A percentile compares a stretch with the other conserved stretches of the same genome.
Conservation (phyloP, 1,140 invertebrate genomes). For the Euwallacea similis region DNA sequence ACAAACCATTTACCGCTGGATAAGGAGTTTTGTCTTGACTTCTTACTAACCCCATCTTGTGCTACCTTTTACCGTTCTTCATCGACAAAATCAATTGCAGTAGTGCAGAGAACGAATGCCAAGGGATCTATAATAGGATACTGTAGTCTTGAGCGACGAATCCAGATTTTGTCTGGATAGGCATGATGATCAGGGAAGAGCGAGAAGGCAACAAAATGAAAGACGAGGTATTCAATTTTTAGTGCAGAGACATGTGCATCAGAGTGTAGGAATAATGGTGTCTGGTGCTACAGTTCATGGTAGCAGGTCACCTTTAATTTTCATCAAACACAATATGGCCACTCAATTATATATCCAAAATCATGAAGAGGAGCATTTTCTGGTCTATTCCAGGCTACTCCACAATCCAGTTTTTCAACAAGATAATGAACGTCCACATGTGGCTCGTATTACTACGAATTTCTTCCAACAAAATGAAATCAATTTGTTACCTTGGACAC, state of each 20-base stretch:
- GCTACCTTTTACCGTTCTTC: no score
- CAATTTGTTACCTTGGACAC: background rate
- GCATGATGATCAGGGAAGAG: background rate
- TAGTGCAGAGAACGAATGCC: background rate
- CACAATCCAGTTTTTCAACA: background rate
- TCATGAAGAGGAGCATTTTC: background rate
- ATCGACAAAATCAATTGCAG: no score
- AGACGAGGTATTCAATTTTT: background rate
- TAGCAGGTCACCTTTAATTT: no score
- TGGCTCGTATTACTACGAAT: background rate
- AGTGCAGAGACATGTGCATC: background rate
- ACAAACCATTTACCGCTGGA: no score
- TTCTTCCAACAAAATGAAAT: no score
- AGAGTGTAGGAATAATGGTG: background rate
- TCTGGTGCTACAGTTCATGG: background rate
- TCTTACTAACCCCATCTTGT: no score
- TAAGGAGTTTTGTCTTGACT: no score
- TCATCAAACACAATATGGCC: no score
- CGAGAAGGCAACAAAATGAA: background rate
- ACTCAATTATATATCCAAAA: background rate
- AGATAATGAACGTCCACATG: background rate
- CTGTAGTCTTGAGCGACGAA: background rate
- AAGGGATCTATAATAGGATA: background rate
- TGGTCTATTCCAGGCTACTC: background rate
- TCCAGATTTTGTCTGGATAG: no score